These are phyloP conservation scores for Polylopha cassiicola DNA, from an alignment of 2,888 invertebrate genomes.

Conservation along the genomic window DNA sequence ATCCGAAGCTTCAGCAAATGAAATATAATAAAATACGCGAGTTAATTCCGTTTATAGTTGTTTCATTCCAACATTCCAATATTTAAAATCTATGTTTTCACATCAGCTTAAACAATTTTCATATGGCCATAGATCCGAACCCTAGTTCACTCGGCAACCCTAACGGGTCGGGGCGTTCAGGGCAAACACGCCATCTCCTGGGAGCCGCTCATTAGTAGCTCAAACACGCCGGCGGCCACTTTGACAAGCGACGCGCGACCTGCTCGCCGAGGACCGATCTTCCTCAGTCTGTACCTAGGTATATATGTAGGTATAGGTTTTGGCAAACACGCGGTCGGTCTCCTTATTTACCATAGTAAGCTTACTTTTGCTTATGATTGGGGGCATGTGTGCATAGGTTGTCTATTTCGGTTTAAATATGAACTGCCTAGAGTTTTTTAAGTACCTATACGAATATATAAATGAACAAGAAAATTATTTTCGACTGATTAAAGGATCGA, in stretches of 20 bases:
- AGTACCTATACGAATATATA: too few relatives aligned
- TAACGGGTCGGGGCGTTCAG: conserved; percentile 48
- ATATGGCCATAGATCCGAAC: too few relatives aligned
- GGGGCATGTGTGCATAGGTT: conserved; percentile 27
- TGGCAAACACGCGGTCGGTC: conserved; percentile 55
- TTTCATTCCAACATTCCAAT: too few relatives aligned
- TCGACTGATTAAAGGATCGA: too few relatives aligned
- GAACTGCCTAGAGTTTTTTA: too few relatives aligned
- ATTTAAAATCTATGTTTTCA: too few relatives aligned
- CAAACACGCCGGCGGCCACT: conserved; percentile 74
- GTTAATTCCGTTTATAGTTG: too few relatives aligned
- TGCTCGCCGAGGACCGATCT: conserved; percentile 48
- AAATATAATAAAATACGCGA: too few relatives aligned
- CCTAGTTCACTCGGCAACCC: conserved; percentile 14
- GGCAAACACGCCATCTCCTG: conserved; percentile 70
- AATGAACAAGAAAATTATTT: too few relatives aligned
- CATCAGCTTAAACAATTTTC: too few relatives aligned
- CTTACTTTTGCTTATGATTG: conserved; percentile 34
- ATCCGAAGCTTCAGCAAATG: too few relatives aligned
- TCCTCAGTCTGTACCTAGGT: conserved; percentile 66
- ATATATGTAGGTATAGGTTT: conserved; percentile 60
- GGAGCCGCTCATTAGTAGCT: conserved; percentile 75
- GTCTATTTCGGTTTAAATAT: conserved; percentile 19
- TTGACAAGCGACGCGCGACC: conserved; percentile 67
- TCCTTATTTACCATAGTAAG: conserved; percentile 43